These are phyloP conservation scores for Ameiurus melas DNA, from an alignment of 2,113 vertebrate genomes.

Conservation along the genomic window DNA sequence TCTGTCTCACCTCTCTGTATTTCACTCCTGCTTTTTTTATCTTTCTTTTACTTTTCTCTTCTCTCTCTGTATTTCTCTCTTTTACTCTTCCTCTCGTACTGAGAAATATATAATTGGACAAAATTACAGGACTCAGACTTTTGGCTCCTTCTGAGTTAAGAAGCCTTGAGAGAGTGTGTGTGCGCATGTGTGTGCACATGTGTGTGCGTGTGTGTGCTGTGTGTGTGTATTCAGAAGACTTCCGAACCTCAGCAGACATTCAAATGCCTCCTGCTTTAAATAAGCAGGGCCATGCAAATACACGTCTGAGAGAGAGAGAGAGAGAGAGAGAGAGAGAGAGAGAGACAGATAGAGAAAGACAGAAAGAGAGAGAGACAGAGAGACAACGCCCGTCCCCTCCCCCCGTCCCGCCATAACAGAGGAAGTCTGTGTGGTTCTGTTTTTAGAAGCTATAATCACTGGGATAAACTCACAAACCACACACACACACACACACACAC, in stretches of 20 bases:
- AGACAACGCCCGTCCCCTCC: background rate
- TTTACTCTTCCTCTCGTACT: background rate
- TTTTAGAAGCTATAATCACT: slow-evolving; percentile 45
- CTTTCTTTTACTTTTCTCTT: background rate
- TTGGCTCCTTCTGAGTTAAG: background rate
- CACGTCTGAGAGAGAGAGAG: background rate
- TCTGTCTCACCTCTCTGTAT: background rate
- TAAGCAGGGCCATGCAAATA: slow-evolving; percentile 51
- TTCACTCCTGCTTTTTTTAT: background rate
- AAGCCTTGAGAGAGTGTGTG: background rate
- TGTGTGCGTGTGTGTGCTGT: slow-evolving; percentile 4
- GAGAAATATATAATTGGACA: slow-evolving; percentile 12
- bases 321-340: background rate
- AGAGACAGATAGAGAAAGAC: background rate
- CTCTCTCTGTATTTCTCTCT: background rate
- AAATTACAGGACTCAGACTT: slow-evolving; percentile 23
- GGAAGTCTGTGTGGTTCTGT: slow-evolving; percentile 43
- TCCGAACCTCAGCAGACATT: slow-evolving; percentile 50
- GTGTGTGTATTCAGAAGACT: background rate
- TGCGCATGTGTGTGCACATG: background rate
- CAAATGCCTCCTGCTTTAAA: slow-evolving; percentile 52
- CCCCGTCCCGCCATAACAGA: slow-evolving; percentile 8
- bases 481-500: background rate
- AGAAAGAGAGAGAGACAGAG: background rate
- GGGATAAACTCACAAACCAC: slow-evolving; percentile 2